Evolutionary conservation across 2,888 invertebrate genomes (phyloP).

Genomic region (Macaria notata): DNA sequence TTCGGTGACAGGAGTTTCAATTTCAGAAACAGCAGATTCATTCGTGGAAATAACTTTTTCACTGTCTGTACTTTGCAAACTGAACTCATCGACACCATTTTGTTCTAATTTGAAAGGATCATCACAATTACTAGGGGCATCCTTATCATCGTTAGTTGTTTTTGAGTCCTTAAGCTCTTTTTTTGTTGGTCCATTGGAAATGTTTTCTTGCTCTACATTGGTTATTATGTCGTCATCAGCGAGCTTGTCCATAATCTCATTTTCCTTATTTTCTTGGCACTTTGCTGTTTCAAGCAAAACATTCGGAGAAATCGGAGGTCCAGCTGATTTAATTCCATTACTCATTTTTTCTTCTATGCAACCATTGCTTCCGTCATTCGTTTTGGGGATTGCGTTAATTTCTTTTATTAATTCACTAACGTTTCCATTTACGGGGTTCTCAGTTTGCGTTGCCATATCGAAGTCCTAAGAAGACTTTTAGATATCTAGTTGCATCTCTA

Average conservation of each 20-base stretch:
- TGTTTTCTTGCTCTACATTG: no score
- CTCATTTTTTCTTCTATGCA: slow-evolving; percentile 8
- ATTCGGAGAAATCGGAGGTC: neutral
- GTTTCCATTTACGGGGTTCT: slow-evolving; percentile 37
- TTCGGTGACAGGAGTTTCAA: no score
- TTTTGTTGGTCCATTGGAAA: no score
- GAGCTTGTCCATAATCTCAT: neutral
- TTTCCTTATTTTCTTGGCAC: neutral
- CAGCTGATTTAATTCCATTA: slow-evolving; percentile 1
- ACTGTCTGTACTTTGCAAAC: no score
- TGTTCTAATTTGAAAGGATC: no score
- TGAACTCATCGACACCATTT: no score
- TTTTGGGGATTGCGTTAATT: slow-evolving; percentile 39
- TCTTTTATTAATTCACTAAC: slow-evolving; percentile 41
- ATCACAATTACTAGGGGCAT: no score
- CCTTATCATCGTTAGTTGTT: no score
- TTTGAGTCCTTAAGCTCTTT: no score
- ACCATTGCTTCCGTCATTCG: slow-evolving; percentile 31
- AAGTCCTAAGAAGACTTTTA: slow-evolving; percentile 49
- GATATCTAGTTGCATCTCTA: slow-evolving; percentile 71
- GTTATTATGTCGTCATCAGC: no score
- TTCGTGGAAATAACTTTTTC: no score
- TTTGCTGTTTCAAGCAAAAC: neutral
- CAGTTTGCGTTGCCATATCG: slow-evolving; percentile 60
- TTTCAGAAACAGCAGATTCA: no score